A percentile compares a stretch with the other conserved stretches of the same genome.
These are phyloP conservation scores for Vespertilio murinus DNA, from an alignment of 2,797 vertebrate species.

Conservation along the genomic window DNA sequence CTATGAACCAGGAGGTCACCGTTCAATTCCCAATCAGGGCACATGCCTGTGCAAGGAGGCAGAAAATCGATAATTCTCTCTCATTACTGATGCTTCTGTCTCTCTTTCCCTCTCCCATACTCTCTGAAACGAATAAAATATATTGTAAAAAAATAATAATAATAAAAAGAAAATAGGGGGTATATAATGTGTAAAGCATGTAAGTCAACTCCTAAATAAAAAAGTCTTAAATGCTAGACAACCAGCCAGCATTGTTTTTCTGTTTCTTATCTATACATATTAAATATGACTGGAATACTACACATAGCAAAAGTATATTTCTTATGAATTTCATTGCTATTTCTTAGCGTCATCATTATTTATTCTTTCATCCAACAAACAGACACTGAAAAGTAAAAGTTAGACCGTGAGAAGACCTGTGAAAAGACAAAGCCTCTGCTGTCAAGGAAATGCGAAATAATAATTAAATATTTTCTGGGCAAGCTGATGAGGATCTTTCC, in stretches of 20 bases:
- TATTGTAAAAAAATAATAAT: too few species aligned
- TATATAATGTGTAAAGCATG: neutral
- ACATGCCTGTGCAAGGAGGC: too few species aligned
- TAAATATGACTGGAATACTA: neutral
- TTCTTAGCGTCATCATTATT: conserved; percentile 7
- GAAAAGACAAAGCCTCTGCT: neutral
- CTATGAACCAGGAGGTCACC: too few species aligned
- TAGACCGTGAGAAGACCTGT: neutral
- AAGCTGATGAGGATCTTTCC: neutral
- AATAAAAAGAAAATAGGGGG: neutral
- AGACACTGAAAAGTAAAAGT: conserved; percentile 20
- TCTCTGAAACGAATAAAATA: too few species aligned
- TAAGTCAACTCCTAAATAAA: conserved; percentile 4
- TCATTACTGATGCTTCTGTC: too few species aligned
- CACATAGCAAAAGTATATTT: neutral
- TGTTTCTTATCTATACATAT: neutral
- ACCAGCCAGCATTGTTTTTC: neutral
- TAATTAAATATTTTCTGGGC: conserved; percentile 21
- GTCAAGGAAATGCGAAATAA: neutral
- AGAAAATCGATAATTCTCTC: too few species aligned
- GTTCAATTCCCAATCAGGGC: too few species aligned
- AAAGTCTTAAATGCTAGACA: neutral
- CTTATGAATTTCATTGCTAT: conserved; percentile 15
- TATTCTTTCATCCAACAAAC: conserved; percentile 39
- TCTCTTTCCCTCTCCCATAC: too few species aligned